Evolutionary conservation across 1,140 invertebrate genomes (phyloP).

Genomic region (Magallana angulata): DNA sequence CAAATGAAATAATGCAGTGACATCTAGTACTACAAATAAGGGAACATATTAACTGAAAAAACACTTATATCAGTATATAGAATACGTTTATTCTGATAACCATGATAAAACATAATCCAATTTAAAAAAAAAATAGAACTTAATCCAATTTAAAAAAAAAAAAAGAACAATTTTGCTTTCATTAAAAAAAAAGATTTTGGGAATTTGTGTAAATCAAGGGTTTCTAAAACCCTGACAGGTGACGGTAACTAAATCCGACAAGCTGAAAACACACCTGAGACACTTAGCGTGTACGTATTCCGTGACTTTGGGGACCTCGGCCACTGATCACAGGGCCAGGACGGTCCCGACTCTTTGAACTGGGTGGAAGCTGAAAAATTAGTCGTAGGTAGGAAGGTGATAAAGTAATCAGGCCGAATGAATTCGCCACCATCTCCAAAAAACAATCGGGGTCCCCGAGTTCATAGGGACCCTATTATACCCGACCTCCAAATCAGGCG

Average conservation of each 20-base stretch:
- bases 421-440: not conserved
- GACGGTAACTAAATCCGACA: slow-evolving; percentile 22
- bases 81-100: no score
- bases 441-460: slow-evolving; percentile 21
- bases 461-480: not conserved
- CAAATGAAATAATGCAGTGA: no score
- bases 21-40: no score
- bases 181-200: no score
- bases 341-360: not conserved
- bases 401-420: slow-evolving; percentile 11
- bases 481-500: not conserved
- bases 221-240: slow-evolving; percentile 15
- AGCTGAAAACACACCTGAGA: slow-evolving; percentile 26
- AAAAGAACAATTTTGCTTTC: no score
- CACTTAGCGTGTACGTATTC: slow-evolving; percentile 7
- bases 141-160: no score
- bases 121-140: no score
- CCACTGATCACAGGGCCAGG: not conserved
- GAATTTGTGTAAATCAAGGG: slow-evolving; percentile 6
- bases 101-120: no score
- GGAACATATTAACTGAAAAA: no score
- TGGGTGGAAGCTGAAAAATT: slow-evolving; percentile 28
- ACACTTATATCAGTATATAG: no score
- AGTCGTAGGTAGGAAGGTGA: slow-evolving; percentile 13
- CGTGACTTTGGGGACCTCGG: not conserved